Conservation (phyloP, 92 coral and sea anemone genomes). For the Nematostella vectensis region DNA sequence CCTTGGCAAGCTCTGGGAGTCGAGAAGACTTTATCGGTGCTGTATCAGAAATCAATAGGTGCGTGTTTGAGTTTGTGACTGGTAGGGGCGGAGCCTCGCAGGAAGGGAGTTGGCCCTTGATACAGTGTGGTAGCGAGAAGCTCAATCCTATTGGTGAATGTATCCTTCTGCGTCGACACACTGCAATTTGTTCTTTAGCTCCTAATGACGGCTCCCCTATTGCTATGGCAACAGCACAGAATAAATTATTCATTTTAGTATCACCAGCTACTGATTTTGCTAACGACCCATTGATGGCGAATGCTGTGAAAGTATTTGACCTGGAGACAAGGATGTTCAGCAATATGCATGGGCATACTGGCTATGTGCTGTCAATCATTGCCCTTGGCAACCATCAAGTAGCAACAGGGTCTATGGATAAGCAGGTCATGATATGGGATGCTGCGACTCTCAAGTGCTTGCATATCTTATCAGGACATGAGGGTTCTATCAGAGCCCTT, state of each 20-base stretch:
- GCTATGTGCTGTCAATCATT: conserved; percentile 48
- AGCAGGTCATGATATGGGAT: conserved; percentile 76
- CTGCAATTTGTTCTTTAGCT: conserved; percentile 31
- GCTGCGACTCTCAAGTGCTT: conserved; percentile 46
- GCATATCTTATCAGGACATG: conserved; percentile 71
- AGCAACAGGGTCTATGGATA: conserved; percentile 84
- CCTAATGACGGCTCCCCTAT: conserved; percentile 46
- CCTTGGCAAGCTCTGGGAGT: conserved; percentile 48
- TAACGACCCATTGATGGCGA: conserved; percentile 36
- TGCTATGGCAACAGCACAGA: conserved; percentile 55
- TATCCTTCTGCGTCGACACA: conserved; percentile 42
- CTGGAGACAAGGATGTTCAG: conserved; percentile 43
- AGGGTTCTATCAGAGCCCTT: conserved; percentile 75
- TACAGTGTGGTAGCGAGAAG: conserved; percentile 31
- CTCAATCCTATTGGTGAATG: conserved; percentile 60
- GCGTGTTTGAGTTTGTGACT: conserved; percentile 69
- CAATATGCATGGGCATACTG: conserved; percentile 76
- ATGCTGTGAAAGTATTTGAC: conserved; percentile 57
- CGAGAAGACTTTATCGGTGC: conserved; percentile 57
- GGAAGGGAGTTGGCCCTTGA: conserved; percentile 46
- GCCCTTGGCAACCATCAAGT: conserved; percentile 34
- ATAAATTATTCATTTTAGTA: conserved; percentile 59
- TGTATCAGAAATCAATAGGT: conserved; percentile 84
- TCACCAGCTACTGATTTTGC: conserved; percentile 15
- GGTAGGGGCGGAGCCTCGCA: conserved; percentile 27